Conservation (phyloP, 2,797 vertebrate species). For the Periparus ater region DNA sequence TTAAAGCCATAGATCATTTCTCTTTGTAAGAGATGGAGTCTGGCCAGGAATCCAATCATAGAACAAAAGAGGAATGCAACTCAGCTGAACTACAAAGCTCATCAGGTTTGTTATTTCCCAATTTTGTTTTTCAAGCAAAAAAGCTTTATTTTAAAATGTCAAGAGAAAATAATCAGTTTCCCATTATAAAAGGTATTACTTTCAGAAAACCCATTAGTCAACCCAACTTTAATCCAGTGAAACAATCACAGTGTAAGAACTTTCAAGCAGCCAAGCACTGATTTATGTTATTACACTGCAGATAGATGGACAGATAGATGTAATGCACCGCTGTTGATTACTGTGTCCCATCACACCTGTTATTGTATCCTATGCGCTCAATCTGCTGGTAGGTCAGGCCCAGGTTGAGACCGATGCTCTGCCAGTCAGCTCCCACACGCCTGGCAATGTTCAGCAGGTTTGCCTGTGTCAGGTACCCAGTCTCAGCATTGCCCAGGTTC, state of each 20-base stretch:
- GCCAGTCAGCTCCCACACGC: conserved; percentile 90
- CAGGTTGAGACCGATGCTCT: conserved; percentile 86
- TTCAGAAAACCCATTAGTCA: neutral
- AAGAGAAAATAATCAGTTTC: conserved; percentile 7
- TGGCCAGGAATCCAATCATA: neutral
- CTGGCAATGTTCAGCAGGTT: conserved; percentile 91
- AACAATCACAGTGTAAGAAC: neutral
- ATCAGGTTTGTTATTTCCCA: conserved; percentile 13
- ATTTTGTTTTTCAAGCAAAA: neutral
- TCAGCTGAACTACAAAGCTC: conserved; percentile 15
- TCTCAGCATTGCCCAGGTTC: conserved; percentile 93
- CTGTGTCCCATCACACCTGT: conserved; percentile 76
- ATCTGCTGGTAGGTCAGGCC: conserved; percentile 86
- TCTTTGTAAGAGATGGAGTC: neutral
- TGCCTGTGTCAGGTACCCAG: conserved; percentile 92
- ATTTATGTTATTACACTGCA: neutral
- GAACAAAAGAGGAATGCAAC: conserved; percentile 9
- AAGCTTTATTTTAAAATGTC: neutral
- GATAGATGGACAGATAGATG: neutral
- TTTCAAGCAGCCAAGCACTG: neutral
- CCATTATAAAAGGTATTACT: neutral
- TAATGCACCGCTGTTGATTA: neutral
- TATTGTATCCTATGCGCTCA: conserved; percentile 84
- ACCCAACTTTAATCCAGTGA: neutral
- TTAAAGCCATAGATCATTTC: neutral